phyloP scores from a whole-genome alignment of 2,888 invertebrate species.

The Zygogramma bicolorata region DNA sequence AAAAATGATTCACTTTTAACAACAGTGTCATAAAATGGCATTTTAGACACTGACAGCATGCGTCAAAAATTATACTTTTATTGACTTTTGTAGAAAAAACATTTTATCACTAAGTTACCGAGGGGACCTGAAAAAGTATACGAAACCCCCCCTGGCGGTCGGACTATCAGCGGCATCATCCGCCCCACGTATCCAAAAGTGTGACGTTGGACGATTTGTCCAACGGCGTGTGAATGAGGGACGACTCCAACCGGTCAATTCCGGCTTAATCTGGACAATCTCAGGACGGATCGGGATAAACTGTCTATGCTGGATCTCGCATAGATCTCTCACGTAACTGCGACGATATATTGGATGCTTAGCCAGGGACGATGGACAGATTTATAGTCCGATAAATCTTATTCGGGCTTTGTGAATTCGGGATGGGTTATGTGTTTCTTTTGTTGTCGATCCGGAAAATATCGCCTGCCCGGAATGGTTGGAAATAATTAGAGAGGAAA shows the following conservation, averaged over 20 bases:
- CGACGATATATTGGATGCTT: conserved; percentile 64
- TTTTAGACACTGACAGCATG: no score
- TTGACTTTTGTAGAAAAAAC: no score
- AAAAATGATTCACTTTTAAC: no score
- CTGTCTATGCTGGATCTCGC: conserved; percentile 49
- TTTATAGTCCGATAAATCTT: conserved; percentile 57
- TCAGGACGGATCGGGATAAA: conserved; percentile 57
- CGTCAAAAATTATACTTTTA: no score
- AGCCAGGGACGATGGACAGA: conserved; percentile 56
- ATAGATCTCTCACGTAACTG: conserved; percentile 53
- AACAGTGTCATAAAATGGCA: no score
- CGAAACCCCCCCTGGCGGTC: no score
- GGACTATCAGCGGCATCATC: neutral
- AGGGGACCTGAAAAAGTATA: no score
- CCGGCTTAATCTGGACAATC: conserved; percentile 65
- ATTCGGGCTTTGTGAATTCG: conserved; percentile 46
- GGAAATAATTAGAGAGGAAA: conserved; percentile 42
- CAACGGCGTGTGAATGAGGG: conserved; percentile 66
- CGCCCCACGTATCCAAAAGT: conserved; percentile 11
- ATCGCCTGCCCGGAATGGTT: conserved; percentile 36
- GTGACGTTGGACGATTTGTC: conserved; percentile 57
- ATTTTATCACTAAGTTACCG: no score
- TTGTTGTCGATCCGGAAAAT: conserved; percentile 42
- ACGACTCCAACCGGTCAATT: conserved; percentile 66
- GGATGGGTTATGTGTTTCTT: conserved; percentile 47